A percentile compares a stretch with the other conserved stretches of the same genome.
Evolutionary conservation across 2,888 invertebrate genomes (phyloP).

Genomic region (Thalpophila matura): DNA sequence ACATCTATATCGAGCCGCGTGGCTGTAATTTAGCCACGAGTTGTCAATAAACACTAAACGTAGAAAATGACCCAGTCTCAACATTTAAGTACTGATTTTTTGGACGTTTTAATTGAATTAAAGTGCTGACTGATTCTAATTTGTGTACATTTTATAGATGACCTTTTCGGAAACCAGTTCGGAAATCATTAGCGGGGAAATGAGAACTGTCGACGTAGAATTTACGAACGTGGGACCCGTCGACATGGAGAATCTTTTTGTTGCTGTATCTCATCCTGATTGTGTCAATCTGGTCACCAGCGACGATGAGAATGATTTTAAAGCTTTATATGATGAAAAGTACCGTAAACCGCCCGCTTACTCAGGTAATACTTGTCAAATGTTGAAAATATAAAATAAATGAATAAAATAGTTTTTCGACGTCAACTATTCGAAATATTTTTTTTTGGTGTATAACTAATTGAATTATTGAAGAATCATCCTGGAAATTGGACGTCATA

Average conservation of each 20-base stretch:
- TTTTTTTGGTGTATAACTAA: too few relatives aligned
- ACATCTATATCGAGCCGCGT: too few relatives aligned
- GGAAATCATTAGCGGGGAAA: constrained; percentile 94
- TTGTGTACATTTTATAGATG: constrained; percentile 85
- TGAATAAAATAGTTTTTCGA: too few relatives aligned
- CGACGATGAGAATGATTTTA: constrained; percentile 71
- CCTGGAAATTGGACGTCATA: too few relatives aligned
- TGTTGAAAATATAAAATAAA: too few relatives aligned
- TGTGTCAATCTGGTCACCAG: constrained; percentile 89
- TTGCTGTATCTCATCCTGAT: constrained; percentile 93
- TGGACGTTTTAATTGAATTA: neutral
- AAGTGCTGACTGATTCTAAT: neutral
- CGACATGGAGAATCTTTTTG: constrained; percentile 91
- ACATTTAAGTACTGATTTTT: too few relatives aligned
- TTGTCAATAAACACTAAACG: too few relatives aligned
- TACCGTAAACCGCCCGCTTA: constrained; percentile 88
- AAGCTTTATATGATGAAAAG: constrained; percentile 79
- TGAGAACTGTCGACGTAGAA: constrained; percentile 92
- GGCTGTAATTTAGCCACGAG: too few relatives aligned
- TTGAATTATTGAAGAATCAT: too few relatives aligned
- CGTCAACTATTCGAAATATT: too few relatives aligned
- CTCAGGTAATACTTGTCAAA: constrained; percentile 72
- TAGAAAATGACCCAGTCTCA: too few relatives aligned
- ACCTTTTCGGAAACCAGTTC: constrained; percentile 92
- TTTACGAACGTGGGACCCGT: constrained; percentile 93